Conservation (phyloP, 2,113 vertebrate species). For the Epinephelus fuscoguttatus region DNA sequence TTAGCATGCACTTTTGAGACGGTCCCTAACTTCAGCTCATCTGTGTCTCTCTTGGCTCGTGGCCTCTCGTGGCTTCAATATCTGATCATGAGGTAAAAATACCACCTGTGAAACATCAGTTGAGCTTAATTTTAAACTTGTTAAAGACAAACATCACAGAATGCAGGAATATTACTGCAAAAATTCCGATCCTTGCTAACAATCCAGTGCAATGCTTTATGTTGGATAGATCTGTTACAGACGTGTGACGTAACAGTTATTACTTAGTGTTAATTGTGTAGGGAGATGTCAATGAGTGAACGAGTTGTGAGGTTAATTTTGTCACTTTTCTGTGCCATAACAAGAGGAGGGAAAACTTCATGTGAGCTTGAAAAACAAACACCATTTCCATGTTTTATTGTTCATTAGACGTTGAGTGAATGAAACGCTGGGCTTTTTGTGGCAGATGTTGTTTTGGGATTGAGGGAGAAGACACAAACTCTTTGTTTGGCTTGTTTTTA, state of each 20-base stretch:
- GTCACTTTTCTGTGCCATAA: no score
- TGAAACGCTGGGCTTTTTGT: neutral
- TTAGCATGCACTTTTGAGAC: neutral
- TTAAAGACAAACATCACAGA: no score
- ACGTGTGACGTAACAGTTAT: neutral
- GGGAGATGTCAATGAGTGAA: neutral
- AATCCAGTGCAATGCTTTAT: no score
- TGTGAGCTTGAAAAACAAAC: no score
- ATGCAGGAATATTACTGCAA: no score
- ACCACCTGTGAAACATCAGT: neutral
- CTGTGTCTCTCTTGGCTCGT: neutral
- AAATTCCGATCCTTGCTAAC: no score
- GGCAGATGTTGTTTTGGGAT: conserved; percentile 4
- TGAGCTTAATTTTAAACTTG: no score
- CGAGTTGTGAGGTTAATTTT: neutral
- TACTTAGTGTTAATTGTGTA: neutral
- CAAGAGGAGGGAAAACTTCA: no score
- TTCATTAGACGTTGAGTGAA: neutral
- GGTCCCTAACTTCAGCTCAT: neutral
- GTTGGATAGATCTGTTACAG: no score
- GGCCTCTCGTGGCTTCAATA: neutral
- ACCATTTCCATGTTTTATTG: no score
- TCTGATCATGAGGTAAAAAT: neutral
- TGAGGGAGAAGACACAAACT: conserved; percentile 3
- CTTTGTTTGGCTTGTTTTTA: neutral